Conservation (phyloP, 2,888 invertebrate species). For the Dynastes hyllus region DNA sequence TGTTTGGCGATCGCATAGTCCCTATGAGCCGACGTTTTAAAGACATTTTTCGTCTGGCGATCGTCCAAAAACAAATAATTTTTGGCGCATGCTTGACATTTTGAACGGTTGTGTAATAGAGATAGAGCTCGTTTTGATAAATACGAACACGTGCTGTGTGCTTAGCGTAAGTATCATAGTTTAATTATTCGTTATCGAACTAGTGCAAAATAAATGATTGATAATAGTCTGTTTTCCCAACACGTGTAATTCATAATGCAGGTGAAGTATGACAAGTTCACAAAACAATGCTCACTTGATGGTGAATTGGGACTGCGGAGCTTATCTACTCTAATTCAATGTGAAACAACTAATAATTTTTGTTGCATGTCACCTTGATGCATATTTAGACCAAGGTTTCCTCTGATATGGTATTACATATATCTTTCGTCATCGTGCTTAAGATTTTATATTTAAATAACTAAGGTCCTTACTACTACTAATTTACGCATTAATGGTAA, state of each 20-base stretch:
- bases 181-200: conserved; percentile 7
- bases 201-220: background rate
- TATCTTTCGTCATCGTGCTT: too few relatives aligned
- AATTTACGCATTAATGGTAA: too few relatives aligned
- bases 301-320: background rate
- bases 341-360: conserved; percentile 16
- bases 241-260: background rate
- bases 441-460: too few relatives aligned
- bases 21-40: background rate
- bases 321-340: background rate
- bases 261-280: background rate
- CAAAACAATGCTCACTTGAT: background rate
- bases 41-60: conserved; percentile 26
- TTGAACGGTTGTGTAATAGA: conserved; percentile 35
- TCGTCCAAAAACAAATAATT: conserved; percentile 41
- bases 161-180: conserved; percentile 7
- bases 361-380: conserved; percentile 3
- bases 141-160: conserved; percentile 29
- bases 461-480: too few relatives aligned
- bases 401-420: background rate
- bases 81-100: conserved; percentile 50
- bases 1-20: conserved; percentile 22
- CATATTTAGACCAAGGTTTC: conserved; percentile 7
- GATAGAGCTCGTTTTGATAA: conserved; percentile 16
- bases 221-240: background rate